A percentile compares a stretch with the other conserved stretches of the same genome.
Evolutionary conservation across 2,113 vertebrate genomes (phyloP).

Genomic region (Psammodynastes pulverulentus): DNA sequence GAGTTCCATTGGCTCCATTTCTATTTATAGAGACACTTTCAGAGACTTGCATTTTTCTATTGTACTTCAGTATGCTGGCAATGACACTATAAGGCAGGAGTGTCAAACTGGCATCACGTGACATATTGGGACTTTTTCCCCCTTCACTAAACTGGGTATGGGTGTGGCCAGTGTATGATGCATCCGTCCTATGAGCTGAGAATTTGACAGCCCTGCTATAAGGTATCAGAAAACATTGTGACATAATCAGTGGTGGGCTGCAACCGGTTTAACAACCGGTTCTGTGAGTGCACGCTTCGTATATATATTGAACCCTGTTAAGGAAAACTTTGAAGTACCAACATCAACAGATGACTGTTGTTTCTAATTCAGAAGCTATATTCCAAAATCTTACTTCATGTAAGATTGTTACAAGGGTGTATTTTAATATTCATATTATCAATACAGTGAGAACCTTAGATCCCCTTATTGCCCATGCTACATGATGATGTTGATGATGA

Average conservation of each 20-base stretch:
- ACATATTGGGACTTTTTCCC: too few species aligned
- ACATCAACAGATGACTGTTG: background rate
- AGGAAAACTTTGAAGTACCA: background rate
- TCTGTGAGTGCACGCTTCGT: too few species aligned
- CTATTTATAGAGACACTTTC: background rate
- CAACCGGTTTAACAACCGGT: too few species aligned
- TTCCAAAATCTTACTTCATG: background rate
- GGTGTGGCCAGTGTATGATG: too few species aligned
- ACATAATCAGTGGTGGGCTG: too few species aligned
- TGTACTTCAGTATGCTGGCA: background rate
- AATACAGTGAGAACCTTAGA: background rate
- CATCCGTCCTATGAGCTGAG: too few species aligned
- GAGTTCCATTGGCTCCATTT: background rate
- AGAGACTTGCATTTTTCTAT: background rate
- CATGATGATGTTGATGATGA: too few species aligned
- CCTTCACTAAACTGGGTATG: too few species aligned
- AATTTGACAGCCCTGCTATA: background rate
- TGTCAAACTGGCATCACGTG: too few species aligned
- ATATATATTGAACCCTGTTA: background rate
- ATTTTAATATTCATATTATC: background rate
- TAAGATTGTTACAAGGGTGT: background rate
- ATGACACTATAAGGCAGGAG: background rate
- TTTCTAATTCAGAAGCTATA: background rate
- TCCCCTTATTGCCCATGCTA: background rate
- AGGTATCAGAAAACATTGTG: background rate